Percentiles rank a stretch among this genome's conserved stretches.
Evolutionary conservation across 2,797 vertebrate species (phyloP).

Genomic region (Percopsis omiscomaycus): DNA sequence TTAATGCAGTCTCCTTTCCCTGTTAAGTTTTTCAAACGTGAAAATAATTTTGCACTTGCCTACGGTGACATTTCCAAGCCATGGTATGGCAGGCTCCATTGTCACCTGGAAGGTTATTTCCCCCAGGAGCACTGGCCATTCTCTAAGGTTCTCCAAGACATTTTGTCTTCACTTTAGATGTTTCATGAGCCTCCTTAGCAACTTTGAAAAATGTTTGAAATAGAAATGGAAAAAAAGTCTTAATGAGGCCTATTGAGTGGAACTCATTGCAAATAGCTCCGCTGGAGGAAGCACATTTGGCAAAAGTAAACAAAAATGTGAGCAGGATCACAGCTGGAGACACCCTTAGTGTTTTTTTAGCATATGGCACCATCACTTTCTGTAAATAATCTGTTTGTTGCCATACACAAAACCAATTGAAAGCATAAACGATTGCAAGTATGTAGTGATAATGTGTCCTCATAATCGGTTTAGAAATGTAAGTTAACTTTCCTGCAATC

Average conservation of each 20-base stretch:
- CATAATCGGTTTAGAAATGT: constrained; percentile 1
- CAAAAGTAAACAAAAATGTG: no score
- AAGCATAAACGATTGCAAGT: not conserved
- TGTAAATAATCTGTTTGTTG: no score
- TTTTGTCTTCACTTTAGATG: no score
- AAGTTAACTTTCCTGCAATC: constrained; percentile 4
- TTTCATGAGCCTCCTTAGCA: no score
- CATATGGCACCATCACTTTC: no score
- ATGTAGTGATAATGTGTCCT: not conserved
- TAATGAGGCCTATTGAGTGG: no score
- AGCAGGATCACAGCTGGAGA: no score
- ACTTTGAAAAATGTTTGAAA: not conserved
- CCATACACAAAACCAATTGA: no score
- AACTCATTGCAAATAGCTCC: no score
- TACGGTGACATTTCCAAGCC: not conserved
- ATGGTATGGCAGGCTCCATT: not conserved
- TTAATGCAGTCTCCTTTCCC: not conserved
- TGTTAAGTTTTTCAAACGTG: not conserved
- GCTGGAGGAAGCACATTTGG: no score
- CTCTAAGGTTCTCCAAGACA: not conserved
- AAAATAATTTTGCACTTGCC: constrained; percentile 44
- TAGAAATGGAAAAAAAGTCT: no score
- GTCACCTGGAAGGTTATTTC: not conserved
- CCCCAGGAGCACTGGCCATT: constrained; percentile 17
- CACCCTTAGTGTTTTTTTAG: no score